Evolutionary conservation across 2,797 vertebrate genomes (phyloP), one percentile per base, ranked within the genome.

Genomic region (Sebastes umbrosus): DNA sequence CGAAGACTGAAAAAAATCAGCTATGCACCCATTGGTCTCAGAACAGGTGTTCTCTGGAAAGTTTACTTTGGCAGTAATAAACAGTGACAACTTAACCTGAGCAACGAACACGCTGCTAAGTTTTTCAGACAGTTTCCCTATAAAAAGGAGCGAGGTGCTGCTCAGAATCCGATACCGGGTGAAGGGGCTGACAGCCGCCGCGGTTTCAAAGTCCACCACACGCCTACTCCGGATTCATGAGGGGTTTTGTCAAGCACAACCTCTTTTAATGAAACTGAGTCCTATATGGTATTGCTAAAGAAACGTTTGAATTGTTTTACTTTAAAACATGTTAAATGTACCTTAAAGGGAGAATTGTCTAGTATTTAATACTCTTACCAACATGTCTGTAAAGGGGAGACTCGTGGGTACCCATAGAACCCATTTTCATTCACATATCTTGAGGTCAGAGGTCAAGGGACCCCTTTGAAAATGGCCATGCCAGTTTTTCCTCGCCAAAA

Each of bases 31-130:
- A 29, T 72, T 69, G 29, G 5, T 43, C 69, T 50, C 8, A 64
- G 57, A 78, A 67, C 74, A 81, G 46, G 73, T 25, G 74, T 66
- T 81, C 22, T 65, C 58, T 18, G 52, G 36, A 73, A 86, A 78
- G 82, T 85, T 87, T 79, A 79, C 78, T 77, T 79, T 75, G 58
- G 20, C 39, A 52, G 76, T 86, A 84, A 85, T 79, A 80, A 85
- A 81, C 67, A 72, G 60, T 78, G 84, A 86, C 84, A 84, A 72
- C 64, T 64, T 59, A 34, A 8, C 65, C 46, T 1, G 10, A 59
- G 75, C 64, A 36, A 46, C 10, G 4, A 60, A 29, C 50, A 46
- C 24, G 4, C 59, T 18, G 68, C 73, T 83, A 75, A 70, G 65
- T 72, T 72, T 81, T 52, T 75, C 12, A 73, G 83, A 83, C 87